These are phyloP conservation scores for Crypturellus tataupa DNA, from an alignment of 2,797 vertebrate genomes.

Conservation along the genomic window DNA sequence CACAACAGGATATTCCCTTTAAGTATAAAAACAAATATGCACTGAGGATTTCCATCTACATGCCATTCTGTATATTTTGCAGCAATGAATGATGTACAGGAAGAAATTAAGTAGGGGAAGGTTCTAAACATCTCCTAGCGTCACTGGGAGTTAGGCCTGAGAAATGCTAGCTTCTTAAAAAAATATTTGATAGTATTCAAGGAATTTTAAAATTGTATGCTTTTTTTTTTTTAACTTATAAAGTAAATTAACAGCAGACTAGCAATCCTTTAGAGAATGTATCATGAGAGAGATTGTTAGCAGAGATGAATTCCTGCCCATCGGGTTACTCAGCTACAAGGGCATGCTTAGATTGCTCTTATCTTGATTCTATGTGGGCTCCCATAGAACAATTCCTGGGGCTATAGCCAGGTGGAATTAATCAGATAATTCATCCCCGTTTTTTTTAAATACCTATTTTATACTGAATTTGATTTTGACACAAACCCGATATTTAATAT, in stretches of 20 bases:
- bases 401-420: conserved; percentile 60
- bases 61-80: not conserved
- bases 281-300: conserved; percentile 30
- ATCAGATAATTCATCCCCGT: conserved; percentile 36
- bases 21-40: conserved; percentile 26
- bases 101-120: conserved; percentile 17
- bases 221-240: conserved; percentile 17
- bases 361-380: conserved; percentile 42
- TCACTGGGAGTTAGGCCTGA: not conserved
- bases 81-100: not conserved
- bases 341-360: conserved; percentile 45
- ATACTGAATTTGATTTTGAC: not conserved
- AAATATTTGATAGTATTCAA: conserved; percentile 35
- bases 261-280: conserved; percentile 32
- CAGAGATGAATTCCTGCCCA: conserved; percentile 55
- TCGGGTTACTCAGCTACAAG: conserved; percentile 62
- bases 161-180: conserved; percentile 35
- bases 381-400: conserved; percentile 53
- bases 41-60: not conserved
- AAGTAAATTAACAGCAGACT: conserved; percentile 59
- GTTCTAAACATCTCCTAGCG: not conserved
- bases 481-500: not conserved
- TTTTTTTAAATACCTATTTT: conserved; percentile 5
- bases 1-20: not conserved
- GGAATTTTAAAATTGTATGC: conserved; percentile 45